A percentile compares a stretch with the other conserved stretches of the same genome.
Evolutionary conservation across 1,140 invertebrate genomes (phyloP).

Genomic region (Lasioglossum baleicum): DNA sequence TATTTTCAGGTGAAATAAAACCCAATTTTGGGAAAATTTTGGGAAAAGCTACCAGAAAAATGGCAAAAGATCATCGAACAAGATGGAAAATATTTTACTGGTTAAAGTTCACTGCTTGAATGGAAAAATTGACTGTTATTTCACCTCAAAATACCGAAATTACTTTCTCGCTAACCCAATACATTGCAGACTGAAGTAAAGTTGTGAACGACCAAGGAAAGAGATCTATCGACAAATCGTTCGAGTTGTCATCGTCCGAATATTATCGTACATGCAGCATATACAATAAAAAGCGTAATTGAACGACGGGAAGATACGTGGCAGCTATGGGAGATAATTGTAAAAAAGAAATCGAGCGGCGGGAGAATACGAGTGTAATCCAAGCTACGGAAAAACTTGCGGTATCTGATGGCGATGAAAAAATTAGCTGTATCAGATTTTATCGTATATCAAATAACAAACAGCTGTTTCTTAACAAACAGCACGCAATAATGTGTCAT

Average conservation of each 20-base stretch:
- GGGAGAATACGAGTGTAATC: neutral
- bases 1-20: too few species aligned
- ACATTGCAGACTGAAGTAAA: conserved; percentile 1
- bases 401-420: neutral
- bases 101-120: too few species aligned
- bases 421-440: neutral
- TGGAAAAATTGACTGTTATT: too few species aligned
- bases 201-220: conserved; percentile 7
- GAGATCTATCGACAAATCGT: neutral
- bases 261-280: conserved; percentile 33
- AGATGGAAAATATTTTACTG: too few species aligned
- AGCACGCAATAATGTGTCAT: neutral
- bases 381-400: conserved; percentile 1
- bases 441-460: conserved; percentile 11
- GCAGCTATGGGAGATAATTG: conserved; percentile 2
- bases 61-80: too few species aligned
- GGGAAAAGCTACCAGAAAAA: too few species aligned
- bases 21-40: too few species aligned
- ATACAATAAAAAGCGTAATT: conserved; percentile 32
- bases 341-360: neutral
- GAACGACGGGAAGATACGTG: conserved; percentile 5
- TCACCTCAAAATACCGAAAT: too few species aligned
- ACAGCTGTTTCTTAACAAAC: neutral
- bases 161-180: too few species aligned
- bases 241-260: neutral